Evolutionary conservation across 2,888 invertebrate genomes (phyloP).

Genomic region (Leucania comma): DNA sequence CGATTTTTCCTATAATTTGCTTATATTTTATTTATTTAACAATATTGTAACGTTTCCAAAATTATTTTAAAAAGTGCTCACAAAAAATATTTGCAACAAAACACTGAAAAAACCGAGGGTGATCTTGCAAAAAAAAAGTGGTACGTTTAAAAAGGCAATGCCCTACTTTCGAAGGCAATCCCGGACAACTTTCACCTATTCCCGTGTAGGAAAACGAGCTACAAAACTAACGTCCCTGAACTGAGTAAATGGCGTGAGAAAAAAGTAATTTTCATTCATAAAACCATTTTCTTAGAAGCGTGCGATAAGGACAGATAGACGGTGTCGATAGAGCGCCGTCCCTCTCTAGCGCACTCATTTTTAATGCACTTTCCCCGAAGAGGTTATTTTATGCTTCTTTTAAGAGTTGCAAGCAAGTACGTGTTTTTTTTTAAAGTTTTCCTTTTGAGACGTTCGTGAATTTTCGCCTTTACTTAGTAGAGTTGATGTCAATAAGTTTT

Average conservation of each 20-base stretch:
- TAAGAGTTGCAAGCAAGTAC: conserved; percentile 77
- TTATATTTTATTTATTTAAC: no score
- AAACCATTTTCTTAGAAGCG: conserved; percentile 87
- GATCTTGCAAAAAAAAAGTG: conserved; percentile 28
- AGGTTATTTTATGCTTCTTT: conserved; percentile 83
- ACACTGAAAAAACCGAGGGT: conserved; percentile 17
- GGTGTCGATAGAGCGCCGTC: conserved; percentile 70
- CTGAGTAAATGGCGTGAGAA: conserved; percentile 86
- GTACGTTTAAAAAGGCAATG: conserved; percentile 55
- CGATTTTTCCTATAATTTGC: no score
- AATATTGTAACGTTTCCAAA: no score
- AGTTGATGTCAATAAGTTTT: conserved; percentile 51
- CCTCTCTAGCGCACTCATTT: conserved; percentile 81
- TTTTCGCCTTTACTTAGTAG: conserved; percentile 73
- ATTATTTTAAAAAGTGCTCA: neutral
- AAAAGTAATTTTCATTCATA: conserved; percentile 90
- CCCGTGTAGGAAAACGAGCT: conserved; percentile 74
- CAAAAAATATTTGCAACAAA: neutral
- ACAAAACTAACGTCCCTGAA: conserved; percentile 84
- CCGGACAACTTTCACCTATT: conserved; percentile 82
- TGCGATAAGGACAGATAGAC: conserved; percentile 71
- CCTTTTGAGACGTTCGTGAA: conserved; percentile 67
- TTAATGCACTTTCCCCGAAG: conserved; percentile 88
- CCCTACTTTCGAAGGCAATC: conserved; percentile 69
- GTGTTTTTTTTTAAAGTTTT: conserved; percentile 70